A percentile compares a stretch with the other conserved stretches of the same genome.
Evolutionary conservation across 2,113 vertebrate species (phyloP).

Genomic region (Morone saxatilis): DNA sequence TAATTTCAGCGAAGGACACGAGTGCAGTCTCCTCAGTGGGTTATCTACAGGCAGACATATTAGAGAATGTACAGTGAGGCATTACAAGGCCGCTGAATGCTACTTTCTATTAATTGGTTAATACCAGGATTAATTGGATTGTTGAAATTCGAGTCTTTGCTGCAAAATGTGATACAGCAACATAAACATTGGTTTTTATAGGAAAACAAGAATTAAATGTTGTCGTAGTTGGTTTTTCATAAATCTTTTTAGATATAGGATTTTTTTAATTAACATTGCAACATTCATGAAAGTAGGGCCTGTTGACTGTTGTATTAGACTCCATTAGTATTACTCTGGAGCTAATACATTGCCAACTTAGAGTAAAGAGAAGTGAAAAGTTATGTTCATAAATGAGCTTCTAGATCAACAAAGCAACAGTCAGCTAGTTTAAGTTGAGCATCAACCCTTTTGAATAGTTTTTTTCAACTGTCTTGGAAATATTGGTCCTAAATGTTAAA

Average conservation of each 20-base stretch:
- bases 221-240: neutral
- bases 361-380: neutral
- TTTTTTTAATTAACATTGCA: neutral
- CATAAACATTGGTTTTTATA: neutral
- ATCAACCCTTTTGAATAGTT: neutral
- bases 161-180: neutral
- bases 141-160: slow-evolving; percentile 2
- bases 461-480: too few species aligned
- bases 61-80: slow-evolving; percentile 17
- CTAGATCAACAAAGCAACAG: neutral
- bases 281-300: neutral
- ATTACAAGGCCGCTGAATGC: slow-evolving; percentile 13
- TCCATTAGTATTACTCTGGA: neutral
- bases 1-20: slow-evolving; percentile 44
- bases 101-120: slow-evolving; percentile 30
- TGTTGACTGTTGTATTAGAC: neutral
- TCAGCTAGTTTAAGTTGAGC: neutral
- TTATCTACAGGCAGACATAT: slow-evolving; percentile 20
- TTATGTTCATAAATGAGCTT: neutral
- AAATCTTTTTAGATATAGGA: neutral
- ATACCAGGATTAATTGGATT: slow-evolving; percentile 22
- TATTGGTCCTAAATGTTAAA: too few species aligned
- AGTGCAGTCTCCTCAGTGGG: slow-evolving; percentile 4
- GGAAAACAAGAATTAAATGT: neutral
- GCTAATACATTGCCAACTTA: too few species aligned